phyloP scores from a whole-genome alignment of 2,113 vertebrate species.

The Aramus guarauna region DNA sequence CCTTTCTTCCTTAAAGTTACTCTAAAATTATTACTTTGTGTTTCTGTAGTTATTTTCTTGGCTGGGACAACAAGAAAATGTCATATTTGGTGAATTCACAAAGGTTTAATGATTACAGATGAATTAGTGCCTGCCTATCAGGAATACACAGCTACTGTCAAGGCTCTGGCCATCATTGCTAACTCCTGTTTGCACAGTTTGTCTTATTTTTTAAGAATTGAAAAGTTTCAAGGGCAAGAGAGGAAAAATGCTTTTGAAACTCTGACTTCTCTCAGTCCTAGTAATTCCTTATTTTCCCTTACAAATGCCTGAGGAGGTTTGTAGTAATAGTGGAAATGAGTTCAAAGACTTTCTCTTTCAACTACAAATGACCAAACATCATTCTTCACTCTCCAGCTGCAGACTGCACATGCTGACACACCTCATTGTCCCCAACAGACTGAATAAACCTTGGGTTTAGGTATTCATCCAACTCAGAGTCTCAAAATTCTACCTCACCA shows the following conservation, averaged over 20 bases:
- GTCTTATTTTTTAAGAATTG: neutral
- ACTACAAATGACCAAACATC: neutral
- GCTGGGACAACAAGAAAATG: neutral
- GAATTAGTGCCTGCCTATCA: neutral
- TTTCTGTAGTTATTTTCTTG: neutral
- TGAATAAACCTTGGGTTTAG: neutral
- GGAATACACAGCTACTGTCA: neutral
- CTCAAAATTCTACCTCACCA: neutral
- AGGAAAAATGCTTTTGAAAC: neutral
- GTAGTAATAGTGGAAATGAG: neutral
- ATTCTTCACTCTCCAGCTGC: neutral
- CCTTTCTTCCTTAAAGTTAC: neutral
- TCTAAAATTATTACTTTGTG: neutral
- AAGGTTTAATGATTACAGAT: neutral
- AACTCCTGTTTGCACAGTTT: fast-evolving
- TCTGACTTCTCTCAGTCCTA: neutral
- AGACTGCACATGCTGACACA: neutral
- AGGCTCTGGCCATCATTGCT: neutral
- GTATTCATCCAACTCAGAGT: neutral
- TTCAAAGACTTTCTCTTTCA: neutral
- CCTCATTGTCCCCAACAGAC: neutral
- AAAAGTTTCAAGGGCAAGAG: neutral
- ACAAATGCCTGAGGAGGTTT: neutral
- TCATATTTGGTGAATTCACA: neutral
- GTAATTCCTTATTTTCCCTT: neutral